Evolutionary conservation across 2,113 vertebrate genomes (phyloP).

Genomic region (Ammospiza nelsoni): DNA sequence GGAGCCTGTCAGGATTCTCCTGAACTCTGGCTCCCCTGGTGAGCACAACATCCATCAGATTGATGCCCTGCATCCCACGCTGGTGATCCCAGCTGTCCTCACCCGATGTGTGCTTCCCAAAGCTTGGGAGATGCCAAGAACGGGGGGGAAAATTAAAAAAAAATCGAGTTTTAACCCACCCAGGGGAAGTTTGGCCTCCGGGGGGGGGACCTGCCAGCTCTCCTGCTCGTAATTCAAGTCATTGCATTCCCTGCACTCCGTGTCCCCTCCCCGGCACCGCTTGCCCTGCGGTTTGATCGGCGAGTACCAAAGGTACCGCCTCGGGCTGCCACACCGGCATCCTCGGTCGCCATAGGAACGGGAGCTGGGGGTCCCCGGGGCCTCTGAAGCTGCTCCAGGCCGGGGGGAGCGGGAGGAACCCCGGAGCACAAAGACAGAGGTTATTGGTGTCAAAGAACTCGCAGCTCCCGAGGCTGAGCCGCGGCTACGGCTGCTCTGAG

Average conservation of each 20-base stretch:
- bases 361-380: neutral
- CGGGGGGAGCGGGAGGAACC: neutral
- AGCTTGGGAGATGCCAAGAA: neutral
- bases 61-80: rapidly evolving
- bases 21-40: neutral
- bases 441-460: conserved; percentile 61
- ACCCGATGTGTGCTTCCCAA: rapidly evolving
- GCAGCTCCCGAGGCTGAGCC: conserved; percentile 17
- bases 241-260: neutral
- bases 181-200: neutral
- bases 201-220: neutral
- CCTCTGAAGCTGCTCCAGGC: conserved; percentile 47
- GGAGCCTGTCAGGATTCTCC: neutral
- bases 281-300: conserved; percentile 60
- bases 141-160: rapidly evolving
- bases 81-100: neutral
- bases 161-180: neutral
- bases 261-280: conserved; percentile 38
- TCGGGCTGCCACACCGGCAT: conserved; percentile 52
- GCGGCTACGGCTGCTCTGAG: neutral
- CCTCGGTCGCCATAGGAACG: conserved; percentile 73
- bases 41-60: rapidly evolving
- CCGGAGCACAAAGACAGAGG: conserved; percentile 56
- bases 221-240: conserved; percentile 42
- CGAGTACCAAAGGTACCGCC: conserved; percentile 63